Evolutionary conservation across 2,888 invertebrate genomes (phyloP), one percentile per base, ranked within the genome.

Genomic region (Acanthosepion lycidas): DNA sequence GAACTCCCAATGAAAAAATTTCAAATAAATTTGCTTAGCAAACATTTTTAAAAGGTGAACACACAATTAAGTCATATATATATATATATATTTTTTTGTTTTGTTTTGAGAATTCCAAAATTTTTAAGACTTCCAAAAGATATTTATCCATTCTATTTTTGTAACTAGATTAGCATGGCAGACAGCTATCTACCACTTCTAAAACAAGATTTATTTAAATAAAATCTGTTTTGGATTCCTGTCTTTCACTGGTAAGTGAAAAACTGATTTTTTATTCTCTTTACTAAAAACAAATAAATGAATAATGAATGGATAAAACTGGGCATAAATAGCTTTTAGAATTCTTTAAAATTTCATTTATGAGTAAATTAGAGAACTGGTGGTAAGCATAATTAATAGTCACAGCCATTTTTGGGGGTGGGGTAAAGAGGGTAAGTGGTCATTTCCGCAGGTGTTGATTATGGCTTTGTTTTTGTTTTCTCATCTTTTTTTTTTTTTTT

Each of bases 11-110:
- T 78, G n/a, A 78, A 33, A 78, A 78, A n/a, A 78, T n/a, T 55
- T 78, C n/a, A 78, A 78, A 78, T 78, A 78, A 78, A 78, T 78
- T 78, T 78, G 78, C 78, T 78, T 78, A 33, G 78, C 78, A 78
- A n/a, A 78, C 78, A 78, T n/a, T 33, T 78, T 78, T 64, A 26
- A 28, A n/a, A 78, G 23, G n/a, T 78, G n/a, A 78, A 78, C n/a
- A 15, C n/a, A 78, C 78, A 78, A 78, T 78, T 59, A 33, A 78
- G n/a, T 33, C 33, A 78, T 42, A 42, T 42, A 42, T 42, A 42
- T 42, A 42, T 42, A 42, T 42, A 42, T 33, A 0, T 0, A 0
- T n/a, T 78, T 78, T 78, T 15, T 78, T 78, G 33, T 64, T 64
- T 64, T 64, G 33, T 64, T 64, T 64, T 64, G 26, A 78, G 78